Conservation (phyloP, 2,113 vertebrate species). For the Neodontobutis hainanensis region DNA sequence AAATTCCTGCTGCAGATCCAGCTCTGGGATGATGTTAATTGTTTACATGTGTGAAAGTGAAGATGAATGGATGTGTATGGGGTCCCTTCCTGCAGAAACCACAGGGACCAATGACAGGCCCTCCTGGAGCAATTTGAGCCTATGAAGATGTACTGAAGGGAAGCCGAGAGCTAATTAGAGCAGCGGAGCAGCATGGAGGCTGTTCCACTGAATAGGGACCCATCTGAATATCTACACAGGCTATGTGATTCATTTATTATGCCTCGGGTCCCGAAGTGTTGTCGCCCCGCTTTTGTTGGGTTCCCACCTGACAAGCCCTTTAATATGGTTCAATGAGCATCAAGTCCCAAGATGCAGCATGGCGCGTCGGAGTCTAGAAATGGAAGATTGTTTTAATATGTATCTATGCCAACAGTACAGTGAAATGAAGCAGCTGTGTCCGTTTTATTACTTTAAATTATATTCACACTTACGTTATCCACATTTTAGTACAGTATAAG, state of each 20-base stretch:
- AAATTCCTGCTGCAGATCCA: not conserved
- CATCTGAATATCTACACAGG: constrained; percentile 14
- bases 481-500: not conserved
- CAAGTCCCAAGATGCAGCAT: constrained; percentile 27
- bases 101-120: constrained; percentile 35
- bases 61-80: constrained; percentile 12
- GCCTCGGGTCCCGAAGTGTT: constrained; percentile 22
- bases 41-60: not conserved
- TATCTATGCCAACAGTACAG: constrained; percentile 3
- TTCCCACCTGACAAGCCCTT: constrained; percentile 34
- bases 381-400: constrained; percentile 3
- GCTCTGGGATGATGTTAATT: not conserved
- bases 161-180: constrained; percentile 45
- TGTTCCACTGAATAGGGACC: constrained; percentile 7
- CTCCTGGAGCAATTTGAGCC: constrained; percentile 44
- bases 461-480: not conserved
- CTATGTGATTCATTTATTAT: constrained; percentile 39
- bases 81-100: constrained; percentile 17
- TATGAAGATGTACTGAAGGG: constrained; percentile 40
- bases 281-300: constrained; percentile 17
- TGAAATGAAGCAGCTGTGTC: not conserved
- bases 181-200: constrained; percentile 10
- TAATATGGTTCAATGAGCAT: constrained; percentile 42
- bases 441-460: not conserved
- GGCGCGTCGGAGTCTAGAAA: not conserved